phyloP scores from a whole-genome alignment of 2,888 invertebrate species.

The Eupithecia inturbata region DNA sequence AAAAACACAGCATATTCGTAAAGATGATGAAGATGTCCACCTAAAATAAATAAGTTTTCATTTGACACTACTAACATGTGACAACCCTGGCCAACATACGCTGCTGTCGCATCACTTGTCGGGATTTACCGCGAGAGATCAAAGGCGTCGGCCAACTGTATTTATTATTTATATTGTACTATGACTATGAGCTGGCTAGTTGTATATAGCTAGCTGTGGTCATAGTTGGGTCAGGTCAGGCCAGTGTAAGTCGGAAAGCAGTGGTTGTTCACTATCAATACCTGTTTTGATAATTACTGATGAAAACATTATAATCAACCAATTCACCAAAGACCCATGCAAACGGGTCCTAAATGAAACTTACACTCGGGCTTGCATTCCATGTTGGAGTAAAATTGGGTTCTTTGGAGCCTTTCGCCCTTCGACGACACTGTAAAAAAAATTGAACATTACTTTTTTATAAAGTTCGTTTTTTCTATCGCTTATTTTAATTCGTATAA shows the following conservation, averaged over 20 bases:
- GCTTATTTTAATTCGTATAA: no score
- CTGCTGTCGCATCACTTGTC: no score
- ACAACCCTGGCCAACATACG: no score
- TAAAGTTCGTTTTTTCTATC: not conserved
- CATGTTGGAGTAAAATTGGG: constrained; percentile 58
- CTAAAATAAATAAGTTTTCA: no score
- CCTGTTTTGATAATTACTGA: not conserved
- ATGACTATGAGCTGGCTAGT: not conserved
- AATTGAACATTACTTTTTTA: not conserved
- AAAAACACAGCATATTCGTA: no score
- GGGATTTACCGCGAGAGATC: no score
- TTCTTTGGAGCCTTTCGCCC: constrained; percentile 71
- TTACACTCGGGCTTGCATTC: constrained; percentile 63
- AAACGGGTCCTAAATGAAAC: constrained; percentile 41
- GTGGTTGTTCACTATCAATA: not conserved
- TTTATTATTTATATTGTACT: no score
- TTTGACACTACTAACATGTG: no score
- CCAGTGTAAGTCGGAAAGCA: not conserved
- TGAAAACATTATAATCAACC: not conserved
- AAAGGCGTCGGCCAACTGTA: no score
- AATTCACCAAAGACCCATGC: not conserved
- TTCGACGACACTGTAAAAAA: constrained; percentile 64
- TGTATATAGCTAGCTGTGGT: not conserved
- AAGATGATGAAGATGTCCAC: no score
- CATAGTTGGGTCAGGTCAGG: not conserved